These are phyloP conservation scores for Drosophila rellima DNA, from an alignment of 2,888 invertebrate species.

Conservation along the genomic window DNA sequence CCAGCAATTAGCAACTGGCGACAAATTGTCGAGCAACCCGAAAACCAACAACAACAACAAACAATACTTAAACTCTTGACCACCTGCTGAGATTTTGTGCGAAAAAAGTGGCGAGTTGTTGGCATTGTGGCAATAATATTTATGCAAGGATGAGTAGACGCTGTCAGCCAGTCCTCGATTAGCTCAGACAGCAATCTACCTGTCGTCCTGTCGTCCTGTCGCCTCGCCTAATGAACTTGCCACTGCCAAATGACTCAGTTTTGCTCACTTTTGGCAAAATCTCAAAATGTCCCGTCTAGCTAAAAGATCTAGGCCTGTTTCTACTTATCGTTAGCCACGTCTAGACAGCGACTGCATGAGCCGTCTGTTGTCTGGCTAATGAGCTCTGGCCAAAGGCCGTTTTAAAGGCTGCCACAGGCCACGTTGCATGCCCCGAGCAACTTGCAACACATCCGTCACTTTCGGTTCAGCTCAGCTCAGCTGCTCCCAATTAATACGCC, in stretches of 20 bases:
- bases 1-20: conserved; percentile 77
- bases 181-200: conserved; percentile 21
- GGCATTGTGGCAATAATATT: conserved; percentile 77
- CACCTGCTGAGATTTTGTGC: conserved; percentile 78
- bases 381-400: conserved; percentile 30
- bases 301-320: conserved; percentile 1
- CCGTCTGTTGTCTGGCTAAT: conserved; percentile 58
- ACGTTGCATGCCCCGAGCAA: conserved; percentile 16
- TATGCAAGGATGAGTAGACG: conserved; percentile 44
- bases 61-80: conserved; percentile 40
- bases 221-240: conserved; percentile 61
- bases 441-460: conserved; percentile 43
- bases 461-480: conserved; percentile 42
- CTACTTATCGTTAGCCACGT: conserved; percentile 57
- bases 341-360: conserved; percentile 55
- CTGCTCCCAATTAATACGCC: conserved; percentile 70
- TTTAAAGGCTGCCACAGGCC: conserved; percentile 6
- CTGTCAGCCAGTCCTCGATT: not conserved
- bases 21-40: conserved; percentile 68
- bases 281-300: conserved; percentile 7
- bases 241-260: conserved; percentile 68
- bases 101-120: conserved; percentile 51
- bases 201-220: conserved; percentile 40
- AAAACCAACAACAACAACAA: conserved; percentile 22
- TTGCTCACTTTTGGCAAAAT: conserved; percentile 36